Evolutionary conservation across 2,888 invertebrate genomes (phyloP), one percentile per base, ranked within the genome.

Genomic region (Zootermopsis nevadensis): DNA sequence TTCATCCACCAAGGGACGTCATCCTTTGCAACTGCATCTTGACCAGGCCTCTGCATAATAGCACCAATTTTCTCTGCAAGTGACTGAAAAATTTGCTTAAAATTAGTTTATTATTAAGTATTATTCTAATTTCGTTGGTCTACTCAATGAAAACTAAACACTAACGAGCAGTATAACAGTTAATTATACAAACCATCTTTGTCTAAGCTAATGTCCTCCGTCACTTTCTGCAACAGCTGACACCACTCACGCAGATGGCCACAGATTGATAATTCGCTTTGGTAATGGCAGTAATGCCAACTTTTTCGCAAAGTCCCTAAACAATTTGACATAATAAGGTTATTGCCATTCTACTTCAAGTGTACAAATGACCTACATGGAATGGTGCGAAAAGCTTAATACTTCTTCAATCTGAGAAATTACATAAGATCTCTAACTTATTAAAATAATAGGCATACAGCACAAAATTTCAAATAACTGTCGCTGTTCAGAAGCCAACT

Each of bases 1-100:
- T 95, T 96, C 93, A 97, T 92, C 94, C 95, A 97, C 96, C 96
- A 96, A 86, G 97, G 95, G 86, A 94, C 93, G 90, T 95, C 96
- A 90, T 96, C 96, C 91, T 94, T 94, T 86, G 94, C 93, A 86
- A 91, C 92, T 87, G 93, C 93, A 89, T 95, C 95, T 89, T 94
- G 94, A 15, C 85, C 86, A 85, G 96, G 96, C 88, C 95, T 93
- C 88, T 94, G 93, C 95, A 96, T 94, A 86, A 96, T 91, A 88
- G 94, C 93, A 85, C 94, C 92, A 87, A 96, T 91, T 92, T 95
- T 96, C 89, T 96, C 96, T 87, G 94, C 92, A 88, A 96, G 92
- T 88, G 95, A 95, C 95, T 95, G 87, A 82, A 90, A 90, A 33
- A 38, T n/a, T 33, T n/a, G n/a, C 6, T 38, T 38, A 38, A 1